These are phyloP conservation scores for Eupithecia subfuscata DNA, from an alignment of 2,888 invertebrate genomes.

Conservation along the genomic window DNA sequence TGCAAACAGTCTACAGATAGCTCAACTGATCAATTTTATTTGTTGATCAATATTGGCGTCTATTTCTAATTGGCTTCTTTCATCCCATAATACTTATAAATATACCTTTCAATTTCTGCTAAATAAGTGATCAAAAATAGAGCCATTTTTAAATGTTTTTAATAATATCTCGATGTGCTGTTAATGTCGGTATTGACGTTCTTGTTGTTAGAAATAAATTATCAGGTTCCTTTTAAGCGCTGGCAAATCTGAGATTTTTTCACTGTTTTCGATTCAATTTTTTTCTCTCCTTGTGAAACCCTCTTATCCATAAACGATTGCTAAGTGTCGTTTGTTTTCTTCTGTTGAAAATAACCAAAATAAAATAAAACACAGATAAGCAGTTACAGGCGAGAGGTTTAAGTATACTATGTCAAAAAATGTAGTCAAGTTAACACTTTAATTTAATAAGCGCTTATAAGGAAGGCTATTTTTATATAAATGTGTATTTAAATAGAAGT, in stretches of 20 bases:
- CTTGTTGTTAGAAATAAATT: constrained; percentile 4
- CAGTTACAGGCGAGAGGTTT: too few species aligned
- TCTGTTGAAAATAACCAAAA: neutral
- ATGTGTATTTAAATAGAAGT: constrained; percentile 27
- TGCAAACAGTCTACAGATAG: too few species aligned
- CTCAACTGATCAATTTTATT: too few species aligned
- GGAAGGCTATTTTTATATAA: constrained; percentile 10
- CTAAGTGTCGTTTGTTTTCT: neutral
- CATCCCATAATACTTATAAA: neutral
- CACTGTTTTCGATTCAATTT: neutral
- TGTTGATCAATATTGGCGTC: constrained; percentile 4
- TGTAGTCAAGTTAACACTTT: neutral
- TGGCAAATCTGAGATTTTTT: neutral
- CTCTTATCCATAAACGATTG: neutral
- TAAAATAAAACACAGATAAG: neutral
- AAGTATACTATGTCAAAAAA: too few species aligned
- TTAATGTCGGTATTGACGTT: constrained; percentile 10
- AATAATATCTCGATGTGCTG: constrained; percentile 4
- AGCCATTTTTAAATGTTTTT: constrained; percentile 9
- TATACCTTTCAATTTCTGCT: constrained; percentile 14
- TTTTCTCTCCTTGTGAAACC: neutral
- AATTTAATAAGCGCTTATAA: neutral
- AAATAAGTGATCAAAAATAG: constrained; percentile 15
- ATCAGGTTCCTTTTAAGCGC: neutral
- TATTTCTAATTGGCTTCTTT: constrained; percentile 19